Percentiles rank a stretch among this genome's conserved stretches.
Evolutionary conservation across 2,888 invertebrate species (phyloP).

Genomic region (Callosobruchus maculatus): DNA sequence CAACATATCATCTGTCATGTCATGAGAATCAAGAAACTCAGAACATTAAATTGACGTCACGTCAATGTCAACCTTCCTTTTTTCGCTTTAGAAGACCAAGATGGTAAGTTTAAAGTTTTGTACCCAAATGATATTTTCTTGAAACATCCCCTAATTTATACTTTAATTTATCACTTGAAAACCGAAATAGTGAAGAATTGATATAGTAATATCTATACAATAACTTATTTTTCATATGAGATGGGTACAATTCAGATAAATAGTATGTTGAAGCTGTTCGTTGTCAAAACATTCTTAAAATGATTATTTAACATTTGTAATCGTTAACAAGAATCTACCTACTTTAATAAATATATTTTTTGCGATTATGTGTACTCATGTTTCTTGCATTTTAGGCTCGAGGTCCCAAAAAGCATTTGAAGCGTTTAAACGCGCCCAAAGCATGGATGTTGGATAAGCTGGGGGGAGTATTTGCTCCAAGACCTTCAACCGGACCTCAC

Average conservation of each 20-base stretch:
- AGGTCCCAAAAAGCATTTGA: slow-evolving; percentile 99
- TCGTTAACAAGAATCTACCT: too few relatives aligned
- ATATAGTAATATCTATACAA: not conserved
- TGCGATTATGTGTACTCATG: too few relatives aligned
- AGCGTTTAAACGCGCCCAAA: slow-evolving; percentile 97
- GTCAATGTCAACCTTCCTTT: slow-evolving; percentile 12
- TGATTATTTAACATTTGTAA: too few relatives aligned
- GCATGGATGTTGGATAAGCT: slow-evolving; percentile 99
- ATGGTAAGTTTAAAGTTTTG: slow-evolving; percentile 30
- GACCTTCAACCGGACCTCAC: slow-evolving; percentile 97
- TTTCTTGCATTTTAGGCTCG: slow-evolving; percentile 68
- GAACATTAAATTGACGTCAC: too few relatives aligned
- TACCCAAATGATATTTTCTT: slow-evolving; percentile 6
- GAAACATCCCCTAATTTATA: slow-evolving; percentile 14
- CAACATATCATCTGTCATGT: too few relatives aligned
- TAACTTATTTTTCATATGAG: not conserved
- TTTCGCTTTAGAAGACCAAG: slow-evolving; percentile 26
- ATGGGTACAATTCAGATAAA: not conserved
- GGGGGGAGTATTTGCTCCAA: slow-evolving; percentile 95
- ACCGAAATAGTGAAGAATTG: not conserved
- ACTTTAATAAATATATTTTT: not conserved
- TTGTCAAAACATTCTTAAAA: slow-evolving; percentile 1
- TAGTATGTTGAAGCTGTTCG: not conserved
- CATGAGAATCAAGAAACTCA: slow-evolving; percentile 1
- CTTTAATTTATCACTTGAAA: not conserved